These are phyloP conservation scores for Spodoptera frugiperda DNA, from an alignment of 1,140 invertebrate genomes.

Conservation along the genomic window DNA sequence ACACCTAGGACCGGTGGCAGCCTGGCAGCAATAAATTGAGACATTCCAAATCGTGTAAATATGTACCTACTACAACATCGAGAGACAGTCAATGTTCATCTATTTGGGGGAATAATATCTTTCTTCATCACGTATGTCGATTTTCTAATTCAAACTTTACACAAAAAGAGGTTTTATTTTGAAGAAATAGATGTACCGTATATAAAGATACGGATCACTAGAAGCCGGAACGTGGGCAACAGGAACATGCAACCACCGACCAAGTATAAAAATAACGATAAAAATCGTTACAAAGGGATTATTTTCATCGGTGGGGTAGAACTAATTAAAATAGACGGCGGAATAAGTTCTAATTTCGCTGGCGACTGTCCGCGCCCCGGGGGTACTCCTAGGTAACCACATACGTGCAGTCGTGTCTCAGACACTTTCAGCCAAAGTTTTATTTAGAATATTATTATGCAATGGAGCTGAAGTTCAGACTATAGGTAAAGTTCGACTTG, in stretches of 20 bases:
- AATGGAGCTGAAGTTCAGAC: not conserved
- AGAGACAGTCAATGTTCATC: no score
- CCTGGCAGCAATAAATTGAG: slow-evolving; percentile 15
- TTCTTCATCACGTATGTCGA: no score
- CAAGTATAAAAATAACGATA: slow-evolving; percentile 63
- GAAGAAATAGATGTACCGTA: not conserved
- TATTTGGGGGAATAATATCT: no score
- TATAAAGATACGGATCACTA: not conserved
- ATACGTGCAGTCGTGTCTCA: not conserved
- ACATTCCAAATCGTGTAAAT: slow-evolving; percentile 8
- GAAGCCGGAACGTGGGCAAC: not conserved
- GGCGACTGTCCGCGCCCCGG: not conserved
- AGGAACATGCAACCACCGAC: slow-evolving; percentile 12
- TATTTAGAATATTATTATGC: slow-evolving; percentile 4
- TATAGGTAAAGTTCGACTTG: no score
- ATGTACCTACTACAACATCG: no score
- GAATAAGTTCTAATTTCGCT: slow-evolving; percentile 39
- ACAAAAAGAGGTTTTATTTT: no score
- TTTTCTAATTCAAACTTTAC: no score
- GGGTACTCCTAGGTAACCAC: not conserved
- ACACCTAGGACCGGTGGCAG: slow-evolving; percentile 6
- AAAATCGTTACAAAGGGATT: slow-evolving; percentile 66
- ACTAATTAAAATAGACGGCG: slow-evolving; percentile 51
- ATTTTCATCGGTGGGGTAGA: slow-evolving; percentile 53
- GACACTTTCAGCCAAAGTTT: not conserved